Percentiles rank a stretch among this genome's conserved stretches.
phyloP scores from a whole-genome alignment of 2,113 vertebrate species.

The Triplophysa rosa region DNA sequence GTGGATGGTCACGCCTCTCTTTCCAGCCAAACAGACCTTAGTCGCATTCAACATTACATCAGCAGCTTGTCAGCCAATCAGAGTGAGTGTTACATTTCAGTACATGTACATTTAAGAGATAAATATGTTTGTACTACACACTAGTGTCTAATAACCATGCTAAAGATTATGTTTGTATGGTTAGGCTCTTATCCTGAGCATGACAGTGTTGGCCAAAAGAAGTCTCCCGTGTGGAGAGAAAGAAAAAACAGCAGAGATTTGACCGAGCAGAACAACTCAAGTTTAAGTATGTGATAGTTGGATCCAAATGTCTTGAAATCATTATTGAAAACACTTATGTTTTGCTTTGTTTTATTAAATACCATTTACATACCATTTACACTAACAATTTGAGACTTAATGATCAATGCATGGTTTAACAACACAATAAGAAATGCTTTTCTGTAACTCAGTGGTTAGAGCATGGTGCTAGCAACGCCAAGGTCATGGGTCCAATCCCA shows the following conservation, averaged over 20 bases:
- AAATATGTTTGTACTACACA: too few species aligned
- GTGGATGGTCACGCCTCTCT: slow-evolving; percentile 60
- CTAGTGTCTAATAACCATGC: not conserved
- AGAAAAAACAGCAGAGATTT: slow-evolving; percentile 79
- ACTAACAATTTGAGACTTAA: too few species aligned
- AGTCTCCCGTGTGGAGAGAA: slow-evolving; percentile 79
- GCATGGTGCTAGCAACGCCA: too few species aligned
- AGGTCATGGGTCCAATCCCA: too few species aligned
- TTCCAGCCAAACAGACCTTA: slow-evolving; percentile 67
- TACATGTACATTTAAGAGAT: not conserved
- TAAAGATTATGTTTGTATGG: slow-evolving; percentile 24
- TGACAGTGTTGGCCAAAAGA: slow-evolving; percentile 55
- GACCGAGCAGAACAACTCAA: slow-evolving; percentile 77
- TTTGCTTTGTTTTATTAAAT: not conserved
- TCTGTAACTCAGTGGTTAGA: too few species aligned
- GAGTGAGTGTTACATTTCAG: slow-evolving; percentile 59
- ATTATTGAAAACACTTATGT: not conserved
- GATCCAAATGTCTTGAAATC: too few species aligned
- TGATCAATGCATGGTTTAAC: too few species aligned
- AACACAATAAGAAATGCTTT: too few species aligned
- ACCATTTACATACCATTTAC: too few species aligned
- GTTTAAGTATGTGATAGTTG: slow-evolving; percentile 67
- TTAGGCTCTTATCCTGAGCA: slow-evolving; percentile 59
- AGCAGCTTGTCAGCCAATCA: slow-evolving; percentile 62
- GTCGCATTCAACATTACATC: slow-evolving; percentile 68